Conservation (phyloP, 1,140 invertebrate genomes). For the Pseudoatta argentina region DNA sequence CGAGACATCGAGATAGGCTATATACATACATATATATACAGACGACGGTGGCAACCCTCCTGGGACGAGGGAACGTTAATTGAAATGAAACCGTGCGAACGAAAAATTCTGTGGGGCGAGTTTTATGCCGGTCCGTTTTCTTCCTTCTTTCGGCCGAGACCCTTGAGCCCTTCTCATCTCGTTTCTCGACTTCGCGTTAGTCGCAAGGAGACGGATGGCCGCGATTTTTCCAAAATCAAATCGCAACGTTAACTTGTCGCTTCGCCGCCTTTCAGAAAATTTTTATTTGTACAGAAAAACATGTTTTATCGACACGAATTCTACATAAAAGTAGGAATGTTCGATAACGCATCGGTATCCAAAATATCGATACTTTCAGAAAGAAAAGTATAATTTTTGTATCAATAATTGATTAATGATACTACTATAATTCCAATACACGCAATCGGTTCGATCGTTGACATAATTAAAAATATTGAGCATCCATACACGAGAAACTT, state of each 20-base stretch:
- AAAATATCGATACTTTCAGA: no score
- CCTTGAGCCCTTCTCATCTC: constrained; percentile 27
- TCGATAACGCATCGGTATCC: no score
- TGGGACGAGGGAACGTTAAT: constrained; percentile 78
- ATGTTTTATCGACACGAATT: no score
- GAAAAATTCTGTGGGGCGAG: constrained; percentile 78
- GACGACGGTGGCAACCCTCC: constrained; percentile 57
- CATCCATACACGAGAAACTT: neutral
- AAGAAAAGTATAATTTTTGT: no score
- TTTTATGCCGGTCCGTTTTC: constrained; percentile 61
- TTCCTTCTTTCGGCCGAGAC: neutral
- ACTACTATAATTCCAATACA: no score
- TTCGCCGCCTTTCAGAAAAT: neutral
- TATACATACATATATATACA: constrained; percentile 12
- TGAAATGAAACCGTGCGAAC: constrained; percentile 83
- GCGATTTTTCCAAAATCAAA: constrained; percentile 35
- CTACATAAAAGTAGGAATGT: no score
- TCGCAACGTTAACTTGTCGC: neutral
- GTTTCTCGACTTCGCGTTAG: constrained; percentile 20
- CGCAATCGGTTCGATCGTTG: no score
- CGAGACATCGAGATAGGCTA: constrained; percentile 72
- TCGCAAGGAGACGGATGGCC: constrained; percentile 24
- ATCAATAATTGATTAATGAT: no score
- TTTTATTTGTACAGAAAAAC: neutral
- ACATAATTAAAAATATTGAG: no score